Percentiles rank a stretch among this genome's conserved stretches.
Conservation (phyloP, 2,113 vertebrate genomes). For the Bagarius yarrelli region DNA sequence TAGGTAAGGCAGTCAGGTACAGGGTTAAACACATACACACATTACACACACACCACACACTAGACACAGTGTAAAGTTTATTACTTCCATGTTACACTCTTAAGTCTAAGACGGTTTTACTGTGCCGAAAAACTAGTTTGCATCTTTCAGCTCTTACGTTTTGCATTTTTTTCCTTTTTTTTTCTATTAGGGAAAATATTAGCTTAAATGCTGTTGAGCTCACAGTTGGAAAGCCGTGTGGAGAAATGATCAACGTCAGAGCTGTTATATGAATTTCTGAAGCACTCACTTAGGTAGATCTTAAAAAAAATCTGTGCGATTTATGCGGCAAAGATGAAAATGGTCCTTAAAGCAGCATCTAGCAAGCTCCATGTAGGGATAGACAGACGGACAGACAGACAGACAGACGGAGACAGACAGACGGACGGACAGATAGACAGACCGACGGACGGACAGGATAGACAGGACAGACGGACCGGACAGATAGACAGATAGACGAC, state of each 20-base stretch:
- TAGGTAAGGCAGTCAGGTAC: constrained; percentile 12
- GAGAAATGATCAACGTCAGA: not conserved
- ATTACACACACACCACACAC: not conserved
- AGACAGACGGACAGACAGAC: too few relatives aligned
- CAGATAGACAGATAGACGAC: too few relatives aligned
- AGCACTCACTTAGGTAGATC: not conserved
- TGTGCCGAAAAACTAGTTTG: not conserved
- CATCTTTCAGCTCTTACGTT: not conserved
- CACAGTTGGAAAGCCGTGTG: not conserved
- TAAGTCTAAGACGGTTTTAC: not conserved
- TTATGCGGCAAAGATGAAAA: not conserved
- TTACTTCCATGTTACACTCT: not conserved
- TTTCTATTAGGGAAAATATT: constrained; percentile 1
- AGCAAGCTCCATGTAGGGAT: too few relatives aligned
- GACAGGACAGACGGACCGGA: too few relatives aligned
- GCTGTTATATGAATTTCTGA: not conserved
- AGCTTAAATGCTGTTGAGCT: not conserved
- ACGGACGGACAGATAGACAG: too few relatives aligned
- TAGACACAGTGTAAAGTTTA: not conserved
- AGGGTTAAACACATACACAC: constrained; percentile 1
- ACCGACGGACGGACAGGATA: too few relatives aligned
- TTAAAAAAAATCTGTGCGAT: not conserved
- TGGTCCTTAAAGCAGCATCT: not conserved
- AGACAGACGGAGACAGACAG: too few relatives aligned
- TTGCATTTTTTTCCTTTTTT: not conserved